A percentile compares a stretch with the other conserved stretches of the same genome.
These are phyloP conservation scores for Streblospio benedicti DNA, from an alignment of 1,140 invertebrate genomes.

Conservation along the genomic window DNA sequence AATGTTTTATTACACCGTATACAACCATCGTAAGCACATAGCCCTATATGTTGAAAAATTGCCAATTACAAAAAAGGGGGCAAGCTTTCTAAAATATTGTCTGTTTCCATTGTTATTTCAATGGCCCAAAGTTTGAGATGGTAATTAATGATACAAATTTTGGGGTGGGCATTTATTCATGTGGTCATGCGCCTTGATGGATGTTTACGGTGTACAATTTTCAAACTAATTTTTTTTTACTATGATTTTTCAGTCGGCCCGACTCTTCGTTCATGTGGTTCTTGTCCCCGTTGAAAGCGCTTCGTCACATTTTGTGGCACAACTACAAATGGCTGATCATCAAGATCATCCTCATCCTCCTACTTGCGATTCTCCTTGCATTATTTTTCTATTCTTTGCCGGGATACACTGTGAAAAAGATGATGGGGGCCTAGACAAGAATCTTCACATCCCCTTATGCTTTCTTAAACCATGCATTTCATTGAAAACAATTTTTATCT, in stretches of 20 bases:
- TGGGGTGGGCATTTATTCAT: neutral
- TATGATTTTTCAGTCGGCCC: slow-evolving; percentile 13
- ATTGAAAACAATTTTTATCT: too few species aligned
- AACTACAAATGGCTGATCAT: slow-evolving; percentile 20
- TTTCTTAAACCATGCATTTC: too few species aligned
- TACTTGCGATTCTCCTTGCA: slow-evolving; percentile 1
- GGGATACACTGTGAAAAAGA: slow-evolving; percentile 8
- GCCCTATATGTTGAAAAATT: too few species aligned
- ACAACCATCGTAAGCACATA: too few species aligned
- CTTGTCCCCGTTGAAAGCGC: slow-evolving; percentile 15
- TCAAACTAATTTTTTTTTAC: neutral
- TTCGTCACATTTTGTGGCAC: slow-evolving; percentile 20
- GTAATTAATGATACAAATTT: neutral
- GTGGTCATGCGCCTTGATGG: neutral
- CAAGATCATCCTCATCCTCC: neutral
- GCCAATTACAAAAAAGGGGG: neutral
- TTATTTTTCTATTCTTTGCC: slow-evolving; percentile 11
- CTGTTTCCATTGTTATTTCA: neutral
- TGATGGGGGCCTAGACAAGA: slow-evolving; percentile 11
- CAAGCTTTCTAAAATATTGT: neutral
- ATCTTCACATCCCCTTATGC: too few species aligned
- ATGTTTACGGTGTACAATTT: neutral
- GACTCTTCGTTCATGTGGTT: slow-evolving; percentile 22
- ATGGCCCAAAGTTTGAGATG: too few species aligned
- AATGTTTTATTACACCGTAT: too few species aligned